Evolutionary conservation across 1,140 invertebrate genomes (phyloP).

Genomic region (Bombus consobrinus): DNA sequence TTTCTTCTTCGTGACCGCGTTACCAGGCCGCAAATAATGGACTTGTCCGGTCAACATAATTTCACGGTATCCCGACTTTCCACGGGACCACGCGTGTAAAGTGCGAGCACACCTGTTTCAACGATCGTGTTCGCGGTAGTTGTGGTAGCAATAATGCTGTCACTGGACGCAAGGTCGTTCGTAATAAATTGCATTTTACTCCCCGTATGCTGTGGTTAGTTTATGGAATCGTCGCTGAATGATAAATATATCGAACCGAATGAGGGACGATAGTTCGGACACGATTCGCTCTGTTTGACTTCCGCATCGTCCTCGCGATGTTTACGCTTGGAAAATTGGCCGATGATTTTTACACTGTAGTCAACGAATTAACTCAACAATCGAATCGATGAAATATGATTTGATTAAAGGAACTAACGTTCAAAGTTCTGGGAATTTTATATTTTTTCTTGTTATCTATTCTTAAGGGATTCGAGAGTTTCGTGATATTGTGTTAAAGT

Average conservation of each 20-base stretch:
- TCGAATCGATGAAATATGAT: background rate
- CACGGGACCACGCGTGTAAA: background rate
- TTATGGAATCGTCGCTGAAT: slow-evolving; percentile 6
- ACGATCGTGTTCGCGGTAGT: slow-evolving; percentile 25
- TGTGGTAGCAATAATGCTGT: slow-evolving; percentile 18
- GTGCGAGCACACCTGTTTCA: background rate
- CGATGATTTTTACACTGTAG: background rate
- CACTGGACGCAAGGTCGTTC: background rate
- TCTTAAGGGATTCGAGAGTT: too few species aligned
- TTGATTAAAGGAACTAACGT: background rate
- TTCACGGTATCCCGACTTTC: background rate
- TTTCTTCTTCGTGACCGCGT: background rate
- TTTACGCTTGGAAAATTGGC: background rate
- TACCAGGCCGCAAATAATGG: slow-evolving; percentile 15
- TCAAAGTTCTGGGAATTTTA: too few species aligned
- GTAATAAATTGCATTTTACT: slow-evolving; percentile 50
- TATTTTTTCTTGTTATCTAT: too few species aligned
- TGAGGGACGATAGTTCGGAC: background rate
- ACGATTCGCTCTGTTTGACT: background rate
- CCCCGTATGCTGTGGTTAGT: background rate
- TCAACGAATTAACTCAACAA: background rate
- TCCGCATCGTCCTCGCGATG: background rate
- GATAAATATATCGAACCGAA: background rate
- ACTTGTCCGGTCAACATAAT: background rate
- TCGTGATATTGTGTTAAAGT: too few species aligned